These are phyloP conservation scores for Periparus ater DNA, from an alignment of 2,797 vertebrate genomes.

Conservation along the genomic window DNA sequence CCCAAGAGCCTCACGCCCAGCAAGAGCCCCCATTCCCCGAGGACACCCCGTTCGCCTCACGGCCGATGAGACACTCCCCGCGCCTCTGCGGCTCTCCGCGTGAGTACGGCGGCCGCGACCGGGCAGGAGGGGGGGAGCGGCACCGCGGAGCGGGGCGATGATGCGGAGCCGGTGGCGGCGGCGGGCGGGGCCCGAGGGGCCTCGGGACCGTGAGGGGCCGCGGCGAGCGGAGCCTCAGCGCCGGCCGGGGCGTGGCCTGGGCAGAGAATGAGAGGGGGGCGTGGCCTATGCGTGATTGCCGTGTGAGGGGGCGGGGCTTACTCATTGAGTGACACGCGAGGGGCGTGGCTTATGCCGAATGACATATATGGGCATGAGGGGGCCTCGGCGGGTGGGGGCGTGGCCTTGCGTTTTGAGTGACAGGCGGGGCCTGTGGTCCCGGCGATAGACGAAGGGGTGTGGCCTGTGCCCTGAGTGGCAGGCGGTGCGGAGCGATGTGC, in stretches of 20 bases:
- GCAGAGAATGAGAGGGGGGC: neutral
- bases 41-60: neutral
- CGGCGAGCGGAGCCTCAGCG: neutral
- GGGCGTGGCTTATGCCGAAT: neutral
- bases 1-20: neutral
- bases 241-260: neutral
- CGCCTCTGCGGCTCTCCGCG: neutral
- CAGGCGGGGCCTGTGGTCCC: neutral
- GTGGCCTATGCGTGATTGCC: fast-evolving
- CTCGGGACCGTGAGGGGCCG: neutral
- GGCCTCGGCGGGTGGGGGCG: neutral
- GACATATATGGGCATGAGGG: neutral
- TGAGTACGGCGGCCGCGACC: neutral
- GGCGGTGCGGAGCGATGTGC: neutral
- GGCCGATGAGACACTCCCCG: neutral
- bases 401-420: neutral
- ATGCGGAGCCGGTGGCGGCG: neutral
- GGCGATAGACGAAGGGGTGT: neutral
- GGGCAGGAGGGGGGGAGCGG: neutral
- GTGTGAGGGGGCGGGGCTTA: fast-evolving
- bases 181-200: neutral
- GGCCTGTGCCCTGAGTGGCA: neutral
- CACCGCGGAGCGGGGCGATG: neutral
- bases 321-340: fast-evolving
- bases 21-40: neutral